These are phyloP conservation scores for Hylaea fasciaria DNA, from an alignment of 2,888 invertebrate genomes.

Conservation along the genomic window DNA sequence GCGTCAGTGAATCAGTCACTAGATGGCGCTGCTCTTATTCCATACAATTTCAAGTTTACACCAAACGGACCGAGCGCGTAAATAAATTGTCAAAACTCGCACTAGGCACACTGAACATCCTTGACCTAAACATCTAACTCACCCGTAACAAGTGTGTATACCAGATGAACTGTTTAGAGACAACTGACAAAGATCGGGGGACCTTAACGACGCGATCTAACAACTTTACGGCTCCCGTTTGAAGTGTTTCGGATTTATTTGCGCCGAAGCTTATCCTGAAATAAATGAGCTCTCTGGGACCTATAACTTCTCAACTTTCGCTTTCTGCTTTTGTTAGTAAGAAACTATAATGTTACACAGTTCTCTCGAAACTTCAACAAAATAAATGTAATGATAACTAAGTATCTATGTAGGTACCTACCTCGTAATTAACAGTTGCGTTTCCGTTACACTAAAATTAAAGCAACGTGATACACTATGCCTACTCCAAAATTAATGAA, in stretches of 20 bases:
- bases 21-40: no score
- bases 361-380: background rate
- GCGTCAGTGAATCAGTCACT: no score
- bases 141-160: constrained; percentile 56
- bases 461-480: background rate
- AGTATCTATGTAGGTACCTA: no score
- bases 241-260: constrained; percentile 59
- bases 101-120: no score
- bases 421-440: no score
- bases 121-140: background rate
- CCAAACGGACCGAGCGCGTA: no score
- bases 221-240: constrained; percentile 53
- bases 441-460: background rate
- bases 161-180: constrained; percentile 63
- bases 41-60: no score
- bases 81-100: no score
- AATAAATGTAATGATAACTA: no score
- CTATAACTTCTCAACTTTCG: constrained; percentile 24
- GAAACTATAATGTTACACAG: background rate
- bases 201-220: constrained; percentile 54
- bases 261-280: constrained; percentile 35
- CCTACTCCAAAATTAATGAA: no score
- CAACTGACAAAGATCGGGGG: constrained; percentile 53
- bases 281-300: constrained; percentile 30
- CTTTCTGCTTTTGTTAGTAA: constrained; percentile 10